Conservation (phyloP, 2,113 vertebrate genomes). For the Hippoglossus stenolepis region DNA sequence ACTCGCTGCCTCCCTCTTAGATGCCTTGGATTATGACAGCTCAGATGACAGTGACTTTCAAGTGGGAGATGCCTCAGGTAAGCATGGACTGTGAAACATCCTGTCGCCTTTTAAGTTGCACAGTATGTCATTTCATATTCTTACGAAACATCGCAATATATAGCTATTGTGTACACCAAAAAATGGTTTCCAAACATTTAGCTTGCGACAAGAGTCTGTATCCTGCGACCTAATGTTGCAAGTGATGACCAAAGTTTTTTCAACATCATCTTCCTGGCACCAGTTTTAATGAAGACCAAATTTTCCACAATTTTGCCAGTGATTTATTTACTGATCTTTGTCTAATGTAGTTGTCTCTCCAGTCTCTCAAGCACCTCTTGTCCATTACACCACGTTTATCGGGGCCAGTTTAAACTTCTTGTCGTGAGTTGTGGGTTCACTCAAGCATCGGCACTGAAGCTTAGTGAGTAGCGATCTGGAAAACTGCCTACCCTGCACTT, state of each 20-base stretch:
- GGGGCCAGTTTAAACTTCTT: background rate
- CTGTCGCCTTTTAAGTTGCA: background rate
- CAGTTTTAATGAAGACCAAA: background rate
- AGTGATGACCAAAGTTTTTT: background rate
- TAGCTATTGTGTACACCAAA: background rate
- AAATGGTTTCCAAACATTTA: background rate
- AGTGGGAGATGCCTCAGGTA: conserved; percentile 98
- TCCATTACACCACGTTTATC: background rate
- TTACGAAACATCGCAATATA: background rate
- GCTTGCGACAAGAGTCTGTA: too few species aligned
- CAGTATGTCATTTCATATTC: background rate
- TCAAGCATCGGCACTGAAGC: too few species aligned
- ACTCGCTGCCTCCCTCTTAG: conserved; percentile 94
- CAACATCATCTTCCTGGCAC: background rate
- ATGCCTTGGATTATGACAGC: conserved; percentile 98
- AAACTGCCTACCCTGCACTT: too few species aligned
- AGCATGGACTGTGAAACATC: conserved; percentile 24
- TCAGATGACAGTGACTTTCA: conserved; percentile 99
- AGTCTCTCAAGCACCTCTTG: background rate
- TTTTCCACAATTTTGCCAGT: background rate
- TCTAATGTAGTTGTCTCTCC: background rate
- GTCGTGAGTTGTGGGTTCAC: too few species aligned
- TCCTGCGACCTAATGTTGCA: background rate
- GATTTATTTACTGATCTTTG: background rate
- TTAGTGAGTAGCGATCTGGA: too few species aligned